Percentiles rank a stretch among this genome's conserved stretches.
Evolutionary conservation across 2,888 invertebrate genomes (phyloP).

Genomic region (Parnassius apollo): DNA sequence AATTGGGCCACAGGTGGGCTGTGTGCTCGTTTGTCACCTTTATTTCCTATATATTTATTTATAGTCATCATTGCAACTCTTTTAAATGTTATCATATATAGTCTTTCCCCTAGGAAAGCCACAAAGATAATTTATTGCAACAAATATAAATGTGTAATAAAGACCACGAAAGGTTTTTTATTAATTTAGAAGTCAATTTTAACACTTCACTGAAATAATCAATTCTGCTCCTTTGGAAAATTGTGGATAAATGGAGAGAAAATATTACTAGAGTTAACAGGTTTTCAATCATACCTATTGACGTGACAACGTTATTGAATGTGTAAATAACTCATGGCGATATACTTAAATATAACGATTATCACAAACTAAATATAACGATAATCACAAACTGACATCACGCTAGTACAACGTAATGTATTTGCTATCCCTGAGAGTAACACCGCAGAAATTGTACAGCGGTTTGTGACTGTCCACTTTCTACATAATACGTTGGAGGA

Average conservation of each 20-base stretch:
- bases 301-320: background rate
- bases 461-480: conserved; percentile 5
- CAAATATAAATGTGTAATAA: no score
- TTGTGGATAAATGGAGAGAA: background rate
- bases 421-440: background rate
- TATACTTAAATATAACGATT: conserved; percentile 1
- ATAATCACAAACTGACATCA: conserved; percentile 12
- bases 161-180: no score
- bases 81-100: no score
- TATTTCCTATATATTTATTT: no score
- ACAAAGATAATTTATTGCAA: no score
- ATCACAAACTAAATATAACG: conserved; percentile 11
- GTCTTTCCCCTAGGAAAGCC: no score
- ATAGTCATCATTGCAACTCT: no score
- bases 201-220: background rate
- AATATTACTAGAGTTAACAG: conserved; percentile 6
- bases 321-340: background rate
- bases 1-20: no score
- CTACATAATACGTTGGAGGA: background rate
- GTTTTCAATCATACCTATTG: conserved; percentile 19
- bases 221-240: conserved; percentile 2
- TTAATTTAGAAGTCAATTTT: no score
- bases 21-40: no score
- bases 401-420: conserved; percentile 10
- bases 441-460: conserved; percentile 8